phyloP scores from a whole-genome alignment of 2,113 vertebrate species.

The Urocynchramus pylzowi region DNA sequence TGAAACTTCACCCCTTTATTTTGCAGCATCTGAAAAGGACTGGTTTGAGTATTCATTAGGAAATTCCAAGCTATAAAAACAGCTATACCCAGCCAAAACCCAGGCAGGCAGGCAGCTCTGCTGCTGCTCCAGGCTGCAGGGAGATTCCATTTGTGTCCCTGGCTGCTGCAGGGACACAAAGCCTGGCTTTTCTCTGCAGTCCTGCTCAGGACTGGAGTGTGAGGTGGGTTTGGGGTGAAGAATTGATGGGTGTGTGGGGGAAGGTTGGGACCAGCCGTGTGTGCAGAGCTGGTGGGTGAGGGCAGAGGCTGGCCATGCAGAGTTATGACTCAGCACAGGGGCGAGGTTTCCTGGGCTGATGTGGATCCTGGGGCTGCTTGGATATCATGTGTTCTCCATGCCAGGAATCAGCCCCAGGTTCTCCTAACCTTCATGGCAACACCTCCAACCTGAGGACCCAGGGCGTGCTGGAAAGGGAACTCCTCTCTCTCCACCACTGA shows the following conservation, averaged over 20 bases:
- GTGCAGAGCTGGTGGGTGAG: neutral
- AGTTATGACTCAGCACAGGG: neutral
- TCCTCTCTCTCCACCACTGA: slow-evolving; percentile 73
- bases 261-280: neutral
- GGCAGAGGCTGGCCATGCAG: neutral
- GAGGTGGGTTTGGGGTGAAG: neutral
- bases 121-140: neutral
- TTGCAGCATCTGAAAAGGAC: slow-evolving; percentile 79
- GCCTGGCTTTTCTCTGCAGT: neutral
- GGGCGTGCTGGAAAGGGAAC: slow-evolving; percentile 70
- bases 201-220: neutral
- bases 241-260: neutral
- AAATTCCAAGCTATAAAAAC: slow-evolving; percentile 38
- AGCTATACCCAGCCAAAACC: neutral
- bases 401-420: neutral
- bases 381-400: rapidly evolving
- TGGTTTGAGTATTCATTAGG: neutral
- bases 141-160: neutral
- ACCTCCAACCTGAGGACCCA: slow-evolving; percentile 80
- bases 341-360: neutral
- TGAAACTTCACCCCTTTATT: slow-evolving; percentile 80
- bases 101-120: neutral
- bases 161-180: neutral
- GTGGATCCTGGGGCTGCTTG: neutral
- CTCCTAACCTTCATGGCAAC: slow-evolving; percentile 78